phyloP scores from a whole-genome alignment of 2,113 vertebrate species.

The Suricata suricatta region DNA sequence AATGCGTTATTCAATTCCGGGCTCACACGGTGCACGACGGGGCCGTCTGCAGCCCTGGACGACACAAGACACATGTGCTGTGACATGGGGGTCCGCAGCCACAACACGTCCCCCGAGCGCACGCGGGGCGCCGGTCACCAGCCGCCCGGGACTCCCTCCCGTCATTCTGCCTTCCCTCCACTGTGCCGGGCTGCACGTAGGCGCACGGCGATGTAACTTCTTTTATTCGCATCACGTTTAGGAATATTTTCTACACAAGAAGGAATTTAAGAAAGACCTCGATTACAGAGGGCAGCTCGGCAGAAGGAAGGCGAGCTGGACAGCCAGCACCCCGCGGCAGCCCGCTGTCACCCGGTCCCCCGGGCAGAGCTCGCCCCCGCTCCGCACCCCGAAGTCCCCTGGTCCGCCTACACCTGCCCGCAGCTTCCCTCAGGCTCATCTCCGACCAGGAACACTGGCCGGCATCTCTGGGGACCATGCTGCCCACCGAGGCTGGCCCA shows the following conservation, averaged over 20 bases:
- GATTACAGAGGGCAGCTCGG: neutral
- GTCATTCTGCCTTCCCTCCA: accelerated
- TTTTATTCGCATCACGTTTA: neutral
- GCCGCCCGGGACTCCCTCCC: neutral
- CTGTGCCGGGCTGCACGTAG: accelerated
- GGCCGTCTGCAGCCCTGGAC: neutral
- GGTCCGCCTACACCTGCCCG: neutral
- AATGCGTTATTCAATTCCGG: accelerated
- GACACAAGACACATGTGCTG: neutral
- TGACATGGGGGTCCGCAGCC: accelerated
- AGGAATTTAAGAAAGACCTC: neutral
- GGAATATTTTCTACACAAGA: neutral
- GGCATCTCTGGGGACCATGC: neutral
- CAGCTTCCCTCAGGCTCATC: neutral
- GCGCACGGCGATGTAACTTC: neutral
- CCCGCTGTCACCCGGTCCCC: neutral
- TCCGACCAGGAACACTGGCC: neutral
- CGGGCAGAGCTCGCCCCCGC: neutral
- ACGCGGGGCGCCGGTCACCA: neutral
- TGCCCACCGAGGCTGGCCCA: accelerated
- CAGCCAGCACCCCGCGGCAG: neutral
- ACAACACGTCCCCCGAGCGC: accelerated
- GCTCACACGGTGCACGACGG: neutral
- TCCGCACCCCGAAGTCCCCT: neutral
- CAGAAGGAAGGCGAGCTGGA: neutral